These are phyloP conservation scores for Stenodema calcarata DNA, from an alignment of 2,888 invertebrate species.

Conservation along the genomic window DNA sequence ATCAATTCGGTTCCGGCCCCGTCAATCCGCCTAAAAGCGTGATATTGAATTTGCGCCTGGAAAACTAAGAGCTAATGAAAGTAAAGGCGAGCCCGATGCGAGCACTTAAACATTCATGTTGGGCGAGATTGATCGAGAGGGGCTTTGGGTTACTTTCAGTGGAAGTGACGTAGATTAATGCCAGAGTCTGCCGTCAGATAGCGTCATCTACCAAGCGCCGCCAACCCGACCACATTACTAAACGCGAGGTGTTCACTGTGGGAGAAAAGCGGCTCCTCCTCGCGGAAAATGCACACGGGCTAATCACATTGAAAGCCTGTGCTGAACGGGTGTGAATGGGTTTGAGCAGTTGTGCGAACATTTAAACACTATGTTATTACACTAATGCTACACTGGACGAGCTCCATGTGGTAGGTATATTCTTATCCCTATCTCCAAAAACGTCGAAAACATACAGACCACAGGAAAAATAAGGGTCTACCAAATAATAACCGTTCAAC, in stretches of 20 bases:
- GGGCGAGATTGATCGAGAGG: constrained; percentile 20
- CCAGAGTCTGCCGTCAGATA: constrained; percentile 37
- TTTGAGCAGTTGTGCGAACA: not conserved
- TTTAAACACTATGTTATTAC: not conserved
- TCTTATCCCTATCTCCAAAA: no score
- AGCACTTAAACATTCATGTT: constrained; percentile 46
- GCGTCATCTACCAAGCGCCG: constrained; percentile 46
- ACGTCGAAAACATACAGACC: not conserved
- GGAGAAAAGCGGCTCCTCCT: no score
- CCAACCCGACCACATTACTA: constrained; percentile 19
- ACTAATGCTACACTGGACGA: no score
- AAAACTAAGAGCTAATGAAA: constrained; percentile 43
- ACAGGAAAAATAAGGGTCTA: not conserved
- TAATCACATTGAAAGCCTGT: not conserved
- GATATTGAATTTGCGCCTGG: constrained; percentile 27
- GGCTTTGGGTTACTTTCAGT: constrained; percentile 32
- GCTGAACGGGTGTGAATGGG: not conserved
- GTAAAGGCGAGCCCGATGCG: constrained; percentile 36
- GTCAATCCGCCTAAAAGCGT: constrained; percentile 32
- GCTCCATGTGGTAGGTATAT: no score
- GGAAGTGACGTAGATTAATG: constrained; percentile 46
- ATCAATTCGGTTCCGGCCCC: not conserved
- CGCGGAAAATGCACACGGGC: constrained; percentile 24
- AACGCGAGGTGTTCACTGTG: not conserved
- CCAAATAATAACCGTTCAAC: not conserved